Evolutionary conservation across 2,888 invertebrate species (phyloP).

Genomic region (Athripsodes cinereus): DNA sequence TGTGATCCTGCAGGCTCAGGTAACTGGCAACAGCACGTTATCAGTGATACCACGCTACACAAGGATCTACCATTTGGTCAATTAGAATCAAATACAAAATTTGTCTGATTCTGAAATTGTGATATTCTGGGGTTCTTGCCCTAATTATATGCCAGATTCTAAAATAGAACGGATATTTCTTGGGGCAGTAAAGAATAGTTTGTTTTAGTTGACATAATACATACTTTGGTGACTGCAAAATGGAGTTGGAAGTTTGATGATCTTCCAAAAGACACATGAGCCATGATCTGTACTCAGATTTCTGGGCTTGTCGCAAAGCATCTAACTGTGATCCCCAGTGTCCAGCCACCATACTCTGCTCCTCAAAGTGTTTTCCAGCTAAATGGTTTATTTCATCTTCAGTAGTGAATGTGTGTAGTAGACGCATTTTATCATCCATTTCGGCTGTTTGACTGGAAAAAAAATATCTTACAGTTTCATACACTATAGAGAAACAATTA

Average conservation of each 20-base stretch:
- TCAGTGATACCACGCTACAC: too few relatives aligned
- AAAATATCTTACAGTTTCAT: too few relatives aligned
- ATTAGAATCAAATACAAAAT: too few relatives aligned
- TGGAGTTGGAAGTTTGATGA: slow-evolving; percentile 52
- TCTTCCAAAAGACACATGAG: slow-evolving; percentile 74
- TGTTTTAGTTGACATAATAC: not conserved
- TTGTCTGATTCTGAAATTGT: too few relatives aligned
- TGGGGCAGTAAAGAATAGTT: too few relatives aligned
- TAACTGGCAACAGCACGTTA: too few relatives aligned
- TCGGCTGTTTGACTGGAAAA: slow-evolving; percentile 70
- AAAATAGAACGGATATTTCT: too few relatives aligned
- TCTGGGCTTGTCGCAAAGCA: slow-evolving; percentile 77
- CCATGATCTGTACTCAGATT: slow-evolving; percentile 84
- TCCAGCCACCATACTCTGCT: slow-evolving; percentile 76
- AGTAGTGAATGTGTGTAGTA: slow-evolving; percentile 69
- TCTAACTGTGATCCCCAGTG: slow-evolving; percentile 83
- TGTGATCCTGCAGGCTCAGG: too few relatives aligned
- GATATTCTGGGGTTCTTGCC: too few relatives aligned
- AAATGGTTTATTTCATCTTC: slow-evolving; percentile 82
- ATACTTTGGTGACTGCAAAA: slow-evolving; percentile 49
- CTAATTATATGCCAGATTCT: too few relatives aligned
- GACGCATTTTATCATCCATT: slow-evolving; percentile 80
- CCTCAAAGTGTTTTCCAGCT: slow-evolving; percentile 74
- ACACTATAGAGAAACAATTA: too few relatives aligned
- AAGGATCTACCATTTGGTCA: too few relatives aligned